Base-by-base conservation (phyloP, 2,888 invertebrate genomes). In the Drosophila diplacantha region DNA sequence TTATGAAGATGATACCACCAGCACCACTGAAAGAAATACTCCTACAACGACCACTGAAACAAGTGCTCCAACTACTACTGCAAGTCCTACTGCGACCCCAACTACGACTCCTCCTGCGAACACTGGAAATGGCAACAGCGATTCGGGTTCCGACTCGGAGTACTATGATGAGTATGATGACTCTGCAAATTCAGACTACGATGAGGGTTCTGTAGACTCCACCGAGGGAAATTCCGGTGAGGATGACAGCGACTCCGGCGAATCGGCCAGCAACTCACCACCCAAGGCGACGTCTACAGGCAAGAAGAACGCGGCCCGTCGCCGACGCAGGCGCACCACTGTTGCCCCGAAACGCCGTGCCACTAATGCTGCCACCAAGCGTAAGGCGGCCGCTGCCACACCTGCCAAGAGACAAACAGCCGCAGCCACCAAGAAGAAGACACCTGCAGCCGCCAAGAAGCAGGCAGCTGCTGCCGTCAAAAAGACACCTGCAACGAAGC, bases 261-360 rank as follows among this genome's bases (percentile, higher is more conserved):
- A 14, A 2, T 4, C 5, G 7, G 5, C 18, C 7, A 2, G 24
- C 41, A 35, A 9, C 6, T 12, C 20, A n/a, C 3, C n/a, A 31
- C 12, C 29, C 12, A 51, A 64, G 9, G 24, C 12, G 1, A n/a
- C 29, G 3, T 24, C n/a, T 2, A 22, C 9, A 2, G 34, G 29
- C n/a, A 50, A 41, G 64, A 61, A 51, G 31, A 24, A 29, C 1
- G 58, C 37, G 8, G 37, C 35, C 12, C 54, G 26, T 20, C 35
- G 20, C 3, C 52, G 35, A 9, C 61, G 61, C n/a, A 34, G 35
- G 31, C 52, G 24, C 31, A 43, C 65, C 53, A 51, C 64, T 3
- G 34, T 16, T 3, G 39, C 41, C 2, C 50, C 60, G n/a, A 49
- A 2, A 16, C 38, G 59, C 4, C 20, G 39, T 8, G 29, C 39